Base-by-base conservation (phyloP, 1,140 invertebrate species). In the Vollenhovia emeryi region DNA sequence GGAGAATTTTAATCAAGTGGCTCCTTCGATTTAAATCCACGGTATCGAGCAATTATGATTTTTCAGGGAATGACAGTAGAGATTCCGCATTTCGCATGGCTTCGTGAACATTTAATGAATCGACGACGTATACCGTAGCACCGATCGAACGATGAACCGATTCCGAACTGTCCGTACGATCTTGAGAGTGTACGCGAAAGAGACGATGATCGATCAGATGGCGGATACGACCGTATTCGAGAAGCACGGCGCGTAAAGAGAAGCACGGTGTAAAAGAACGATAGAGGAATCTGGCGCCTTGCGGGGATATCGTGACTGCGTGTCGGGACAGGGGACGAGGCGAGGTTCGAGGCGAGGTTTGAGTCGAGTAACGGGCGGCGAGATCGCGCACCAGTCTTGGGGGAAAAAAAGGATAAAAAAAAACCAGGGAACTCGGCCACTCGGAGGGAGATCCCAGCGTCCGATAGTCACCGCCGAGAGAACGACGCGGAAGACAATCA, bases 401-500 rank as follows among this genome's bases (percentile, higher is more conserved):
- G 21, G n/a, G 9, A 8, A 21, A n/a, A n/a, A n/a, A n/a, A n/a
- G n/a, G n/a, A n/a, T 18, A 27, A 62, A 59, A 71, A 82, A 71
- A 79, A 40, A n/a, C n/a, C n/a, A 43, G 50, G 50, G 40, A 50
- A 50, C 60, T 64, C 40, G 40, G 43, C 64, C 30, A 52, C 13
- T 66, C n/a, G 55, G 18, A 66, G 84, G 82, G 64, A 84, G 48
- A 87, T 82, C 36, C 15, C 66, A 55, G 62, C 52, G 50, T 27
- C 69, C n/a, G 88, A 90, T 90, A 89, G 55, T 48, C 62, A 40
- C 21, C 66, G 73, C 43, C 50, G 68, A 69, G 75, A 85, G 85
- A 84, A 87, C 62, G 76, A 33, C 24, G 48, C 50, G 15, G 87
- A 89, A 80, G 89, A 87, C 85, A 90, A 87, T 90, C 89, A 85